Evolutionary conservation across 2,797 vertebrate genomes (phyloP).

Genomic region (Typhlichthys subterraneus): DNA sequence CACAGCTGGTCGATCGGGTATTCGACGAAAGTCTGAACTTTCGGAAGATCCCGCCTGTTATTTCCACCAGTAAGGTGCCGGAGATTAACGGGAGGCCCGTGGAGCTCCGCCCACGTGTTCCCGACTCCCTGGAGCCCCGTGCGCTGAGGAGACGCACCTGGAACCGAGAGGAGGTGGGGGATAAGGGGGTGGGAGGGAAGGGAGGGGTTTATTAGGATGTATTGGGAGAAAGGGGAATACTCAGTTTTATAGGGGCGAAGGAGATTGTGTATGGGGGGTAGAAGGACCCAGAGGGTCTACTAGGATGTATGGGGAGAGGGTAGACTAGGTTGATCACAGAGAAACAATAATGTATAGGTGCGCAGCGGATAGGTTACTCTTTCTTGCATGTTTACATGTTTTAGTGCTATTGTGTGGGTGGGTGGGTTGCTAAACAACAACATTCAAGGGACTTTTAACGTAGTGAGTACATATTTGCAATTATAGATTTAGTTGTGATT

Average conservation of each 20-base stretch:
- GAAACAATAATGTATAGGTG: too few species aligned
- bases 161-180: conserved; percentile 94
- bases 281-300: background rate
- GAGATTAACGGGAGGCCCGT: conserved; percentile 87
- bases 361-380: too few species aligned
- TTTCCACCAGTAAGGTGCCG: conserved; percentile 83
- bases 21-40: conserved; percentile 99
- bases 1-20: conserved; percentile 94
- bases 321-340: too few species aligned
- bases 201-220: background rate
- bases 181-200: background rate
- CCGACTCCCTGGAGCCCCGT: conserved; percentile 87
- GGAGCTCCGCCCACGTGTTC: conserved; percentile 83
- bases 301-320: background rate
- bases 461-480: too few species aligned
- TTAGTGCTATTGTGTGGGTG: too few species aligned
- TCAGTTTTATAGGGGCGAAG: background rate
- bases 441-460: too few species aligned
- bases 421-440: too few species aligned
- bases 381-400: too few species aligned
- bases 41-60: conserved; percentile 93
- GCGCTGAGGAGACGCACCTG: conserved; percentile 93
- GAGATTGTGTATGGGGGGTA: background rate
- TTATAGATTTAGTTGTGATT: too few species aligned
- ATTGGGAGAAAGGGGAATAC: background rate